phyloP scores from a whole-genome alignment of 35 echinoderm and acorn worm species.

The Strongylocentrotus purpuratus region DNA sequence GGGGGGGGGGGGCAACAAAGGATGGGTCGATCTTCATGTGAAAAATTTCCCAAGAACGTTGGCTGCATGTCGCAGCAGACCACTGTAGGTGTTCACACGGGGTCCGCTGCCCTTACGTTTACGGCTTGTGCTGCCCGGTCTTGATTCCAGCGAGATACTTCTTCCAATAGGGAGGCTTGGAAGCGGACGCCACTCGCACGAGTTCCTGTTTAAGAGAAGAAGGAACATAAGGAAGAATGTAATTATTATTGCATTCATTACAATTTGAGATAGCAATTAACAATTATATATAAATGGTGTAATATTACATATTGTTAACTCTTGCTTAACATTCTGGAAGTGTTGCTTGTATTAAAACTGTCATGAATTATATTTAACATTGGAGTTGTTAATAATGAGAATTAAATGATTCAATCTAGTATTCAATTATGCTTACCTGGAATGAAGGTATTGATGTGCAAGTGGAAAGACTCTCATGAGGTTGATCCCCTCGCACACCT shows the following conservation, averaged over 20 bases:
- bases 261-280: no score
- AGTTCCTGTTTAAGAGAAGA: not conserved
- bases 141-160: slow-evolving; percentile 41
- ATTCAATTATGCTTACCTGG: not conserved
- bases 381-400: no score
- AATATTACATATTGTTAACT: no score
- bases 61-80: not conserved
- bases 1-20: not conserved
- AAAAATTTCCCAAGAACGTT: not conserved
- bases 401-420: no score
- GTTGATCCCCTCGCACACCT: slow-evolving; percentile 64
- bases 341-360: no score
- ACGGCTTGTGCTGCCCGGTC: slow-evolving; percentile 38
- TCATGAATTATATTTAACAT: no score
- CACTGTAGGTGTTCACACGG: not conserved
- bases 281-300: no score
- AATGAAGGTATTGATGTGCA: not conserved
- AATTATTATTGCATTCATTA: no score
- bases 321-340: no score
- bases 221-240: no score
- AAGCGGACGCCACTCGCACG: slow-evolving; percentile 30
- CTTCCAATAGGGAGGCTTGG: slow-evolving; percentile 63
- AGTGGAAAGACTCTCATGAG: slow-evolving; percentile 49
- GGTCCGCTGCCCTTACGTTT: not conserved
- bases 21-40: not conserved